Evolutionary conservation across 2,113 vertebrate species (phyloP), one percentile per base, ranked within the genome.

Genomic region (Tragulus kanchil): DNA sequence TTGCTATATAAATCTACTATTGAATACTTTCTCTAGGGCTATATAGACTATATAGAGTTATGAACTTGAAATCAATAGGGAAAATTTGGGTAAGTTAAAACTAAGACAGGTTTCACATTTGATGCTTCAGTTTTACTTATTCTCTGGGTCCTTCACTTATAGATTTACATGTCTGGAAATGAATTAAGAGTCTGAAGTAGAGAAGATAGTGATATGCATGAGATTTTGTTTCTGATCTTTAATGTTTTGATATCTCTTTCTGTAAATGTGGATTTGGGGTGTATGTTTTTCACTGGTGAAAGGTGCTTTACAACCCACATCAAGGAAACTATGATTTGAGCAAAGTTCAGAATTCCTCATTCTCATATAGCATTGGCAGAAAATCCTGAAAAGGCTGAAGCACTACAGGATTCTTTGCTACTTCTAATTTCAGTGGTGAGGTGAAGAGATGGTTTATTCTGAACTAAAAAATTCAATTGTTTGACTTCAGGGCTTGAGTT

Each of bases 151-250:
- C 16, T 91, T 96, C 8, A 28, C 85, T 90, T 94, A 73, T 89
- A 77, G 58, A 58, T 91, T 93, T 48, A 83, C 75, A 14, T 93
- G 42, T 90, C 93, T n/a, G 91, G 92, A 95, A 61, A 85, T 84
- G 73, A 84, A 78, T 92, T 90, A 85, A 85, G 85, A 93, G 86
- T 45, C 31, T 58, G 26, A 84, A 71, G 26, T n/a, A 61, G 25
- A 95, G 28, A 71, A 59, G 42, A 45, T 19, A 77, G 69, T 81
- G 45, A 81, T 58, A 45, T 56, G 79, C 23, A 48, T 14, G 67
- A 50, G 54, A 26, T 75, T 82, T 95, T 75, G 61, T 90, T 89
- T 94, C 31, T 94, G 59, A 45, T 83, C 31, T 28, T 90, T 96
- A 67, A 50, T 25, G 17, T 82, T 96, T 73, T 83, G 86, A 54